Base-by-base conservation (phyloP, 2,113 vertebrate species). In the Capreolus pygargus region DNA sequence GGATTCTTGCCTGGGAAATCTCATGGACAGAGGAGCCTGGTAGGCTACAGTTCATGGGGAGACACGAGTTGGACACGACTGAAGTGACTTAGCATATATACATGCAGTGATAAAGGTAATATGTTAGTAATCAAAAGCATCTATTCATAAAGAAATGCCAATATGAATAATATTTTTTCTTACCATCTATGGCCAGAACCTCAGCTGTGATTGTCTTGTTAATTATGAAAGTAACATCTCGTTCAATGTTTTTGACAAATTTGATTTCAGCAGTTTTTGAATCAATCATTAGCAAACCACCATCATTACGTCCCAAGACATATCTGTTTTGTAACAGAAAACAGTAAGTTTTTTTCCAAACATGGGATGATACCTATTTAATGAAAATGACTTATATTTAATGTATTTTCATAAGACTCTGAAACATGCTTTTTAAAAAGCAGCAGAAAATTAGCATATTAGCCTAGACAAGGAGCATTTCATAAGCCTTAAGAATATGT, bases 251-350 rank as follows among this genome's bases (percentile, higher is more conserved):
- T 97, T 98, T 99, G 95, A 93, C 98, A 93, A 99, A 99, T 98
- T 98, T 99, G 54, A 99, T 99, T 94, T 99, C 97, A 92, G 99
- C 99, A 86, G 99, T 99, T 88, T 99, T 98, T 89, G 98, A 97
- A 98, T 99, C 99, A 86, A 99, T 97, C 33, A 78, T 97, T 60
- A 99, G 96, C 97, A 99, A 99, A 97, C 99, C 99, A 67, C 98
- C 99, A 91, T 99, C 98, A 93, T 99, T 99, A 86, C 95, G 98
- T 94, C 98, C 99, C 98, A 99, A 98, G n/a, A 95, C 91, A 97
- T 99, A 99, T 97, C 99, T 99, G 92, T 95, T 96, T 58, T 67
- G 57, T 60, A 85, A 97, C 1, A 95, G 86, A 96, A 98, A 97
- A 96, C 94, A 70, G 45, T 4, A 82, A 79, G 92, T 76, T 88